Evolutionary conservation across 2,113 vertebrate species (phyloP).

Genomic region (Ia io): DNA sequence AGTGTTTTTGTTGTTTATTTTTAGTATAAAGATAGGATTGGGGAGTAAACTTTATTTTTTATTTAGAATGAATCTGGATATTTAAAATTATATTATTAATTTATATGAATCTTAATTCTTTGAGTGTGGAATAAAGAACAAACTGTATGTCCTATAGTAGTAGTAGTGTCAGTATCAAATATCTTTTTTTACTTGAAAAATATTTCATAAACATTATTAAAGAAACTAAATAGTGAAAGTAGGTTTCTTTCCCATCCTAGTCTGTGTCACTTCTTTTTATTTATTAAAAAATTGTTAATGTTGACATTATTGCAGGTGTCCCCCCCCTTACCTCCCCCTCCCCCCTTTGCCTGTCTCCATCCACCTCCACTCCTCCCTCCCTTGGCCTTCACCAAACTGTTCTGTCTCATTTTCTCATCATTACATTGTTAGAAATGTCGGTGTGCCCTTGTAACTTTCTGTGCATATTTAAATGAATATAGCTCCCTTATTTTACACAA

Average conservation of each 20-base stretch:
- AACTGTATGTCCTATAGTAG: background rate
- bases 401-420: slow-evolving; percentile 1
- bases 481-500: background rate
- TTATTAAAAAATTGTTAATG: background rate
- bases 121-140: background rate
- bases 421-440: background rate
- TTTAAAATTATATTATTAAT: slow-evolving; percentile 43
- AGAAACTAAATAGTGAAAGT: slow-evolving; percentile 10
- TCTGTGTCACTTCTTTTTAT: background rate
- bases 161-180: background rate
- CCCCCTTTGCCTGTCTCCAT: background rate
- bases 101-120: slow-evolving; percentile 32
- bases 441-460: background rate
- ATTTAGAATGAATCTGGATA: slow-evolving; percentile 32
- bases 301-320: background rate
- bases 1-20: slow-evolving; percentile 27
- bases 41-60: slow-evolving; percentile 23
- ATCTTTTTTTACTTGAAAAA: background rate
- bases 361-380: background rate
- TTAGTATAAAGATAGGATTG: slow-evolving; percentile 27
- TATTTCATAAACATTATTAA: background rate
- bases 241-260: background rate
- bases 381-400: background rate
- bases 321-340: too few species aligned
- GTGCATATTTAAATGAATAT: background rate